Evolutionary conservation across 2,888 invertebrate species (phyloP).

Genomic region (Pseudoips prasinana): DNA sequence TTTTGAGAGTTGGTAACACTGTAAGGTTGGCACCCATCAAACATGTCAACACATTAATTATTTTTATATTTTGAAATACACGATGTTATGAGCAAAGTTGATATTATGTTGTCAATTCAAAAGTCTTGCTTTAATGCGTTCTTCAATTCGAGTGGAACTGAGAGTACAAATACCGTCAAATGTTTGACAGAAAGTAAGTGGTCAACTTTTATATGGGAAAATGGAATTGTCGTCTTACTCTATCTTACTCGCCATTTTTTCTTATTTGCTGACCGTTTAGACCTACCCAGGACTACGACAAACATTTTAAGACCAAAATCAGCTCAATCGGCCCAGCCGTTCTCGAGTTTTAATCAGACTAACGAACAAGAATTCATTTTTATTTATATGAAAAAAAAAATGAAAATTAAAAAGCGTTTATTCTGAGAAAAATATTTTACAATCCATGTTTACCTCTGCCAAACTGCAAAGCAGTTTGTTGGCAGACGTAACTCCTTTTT

Average conservation of each 20-base stretch:
- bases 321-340: constrained; percentile 10
- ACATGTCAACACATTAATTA: constrained; percentile 8
- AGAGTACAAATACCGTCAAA: constrained; percentile 10
- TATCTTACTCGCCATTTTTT: constrained; percentile 7
- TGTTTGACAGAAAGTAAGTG: constrained; percentile 9
- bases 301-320: constrained; percentile 12
- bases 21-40: constrained; percentile 10
- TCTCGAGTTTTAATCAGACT: constrained; percentile 14
- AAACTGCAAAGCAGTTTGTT: too few species aligned
- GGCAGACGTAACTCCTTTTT: too few species aligned
- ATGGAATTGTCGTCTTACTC: constrained; percentile 7
- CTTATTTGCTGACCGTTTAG: constrained; percentile 2
- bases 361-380: constrained; percentile 15
- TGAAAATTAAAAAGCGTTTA: too few species aligned
- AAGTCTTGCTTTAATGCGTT: constrained; percentile 6
- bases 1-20: constrained; percentile 1
- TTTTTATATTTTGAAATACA: constrained; percentile 3
- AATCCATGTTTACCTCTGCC: too few species aligned
- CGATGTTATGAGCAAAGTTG: constrained; percentile 10
- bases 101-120: constrained; percentile 10
- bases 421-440: too few species aligned
- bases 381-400: too few species aligned
- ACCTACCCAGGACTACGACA: constrained; percentile 10
- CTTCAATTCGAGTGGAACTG: constrained; percentile 6
- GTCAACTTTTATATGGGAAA: constrained; percentile 4